Evolutionary conservation across 2,113 vertebrate genomes (phyloP).

Genomic region (Tenrec ecaudatus): DNA sequence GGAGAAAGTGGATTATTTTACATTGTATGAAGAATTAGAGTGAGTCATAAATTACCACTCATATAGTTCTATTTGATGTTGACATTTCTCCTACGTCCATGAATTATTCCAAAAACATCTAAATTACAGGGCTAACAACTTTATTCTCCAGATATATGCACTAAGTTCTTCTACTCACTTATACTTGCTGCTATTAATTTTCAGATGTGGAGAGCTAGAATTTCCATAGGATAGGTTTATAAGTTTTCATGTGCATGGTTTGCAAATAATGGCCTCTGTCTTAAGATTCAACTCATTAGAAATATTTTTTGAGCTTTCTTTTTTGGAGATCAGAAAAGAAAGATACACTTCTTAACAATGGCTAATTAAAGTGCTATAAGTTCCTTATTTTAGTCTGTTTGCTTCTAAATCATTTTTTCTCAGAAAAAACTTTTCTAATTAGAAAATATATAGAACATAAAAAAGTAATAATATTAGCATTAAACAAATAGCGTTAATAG

Average conservation of each 20-base stretch:
- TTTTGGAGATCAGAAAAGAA: neutral
- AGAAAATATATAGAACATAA: neutral
- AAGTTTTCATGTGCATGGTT: neutral
- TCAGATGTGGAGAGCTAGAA: neutral
- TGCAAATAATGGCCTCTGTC: neutral
- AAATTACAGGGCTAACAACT: neutral
- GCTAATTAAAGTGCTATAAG: neutral
- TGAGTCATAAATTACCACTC: conserved; percentile 58
- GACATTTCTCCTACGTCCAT: conserved; percentile 7
- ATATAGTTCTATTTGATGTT: conserved; percentile 60
- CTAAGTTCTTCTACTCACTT: neutral
- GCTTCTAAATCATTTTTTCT: conserved; percentile 6
- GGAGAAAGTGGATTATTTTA: conserved; percentile 72
- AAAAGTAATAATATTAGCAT: neutral
- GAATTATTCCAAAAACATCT: neutral
- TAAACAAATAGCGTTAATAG: neutral
- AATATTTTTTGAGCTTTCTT: neutral
- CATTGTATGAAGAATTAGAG: conserved; percentile 65
- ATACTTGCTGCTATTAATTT: conserved; percentile 22
- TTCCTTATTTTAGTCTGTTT: neutral
- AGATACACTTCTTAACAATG: neutral
- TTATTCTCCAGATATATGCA: neutral
- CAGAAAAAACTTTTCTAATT: neutral
- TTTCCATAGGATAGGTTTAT: neutral
- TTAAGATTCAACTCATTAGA: neutral